A percentile compares a stretch with the other conserved stretches of the same genome.
Evolutionary conservation across 1,140 invertebrate species (phyloP).

Genomic region (Scaptomyza graminum): DNA sequence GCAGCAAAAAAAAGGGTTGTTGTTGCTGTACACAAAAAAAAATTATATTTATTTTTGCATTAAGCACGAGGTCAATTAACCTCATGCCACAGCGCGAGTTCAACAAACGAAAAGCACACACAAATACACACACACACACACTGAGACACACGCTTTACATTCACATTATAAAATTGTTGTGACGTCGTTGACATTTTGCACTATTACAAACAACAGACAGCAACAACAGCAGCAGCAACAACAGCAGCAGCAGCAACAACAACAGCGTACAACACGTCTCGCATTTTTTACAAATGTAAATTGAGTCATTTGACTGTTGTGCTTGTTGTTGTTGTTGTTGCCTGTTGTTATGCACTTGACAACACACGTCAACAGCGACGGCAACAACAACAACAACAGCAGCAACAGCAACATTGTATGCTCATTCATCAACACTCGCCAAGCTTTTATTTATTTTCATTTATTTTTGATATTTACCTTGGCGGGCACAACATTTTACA

Average conservation of each 20-base stretch:
- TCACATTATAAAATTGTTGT: slow-evolving; percentile 68
- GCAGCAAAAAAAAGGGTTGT: slow-evolving; percentile 42
- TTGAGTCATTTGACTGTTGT: slow-evolving; percentile 75
- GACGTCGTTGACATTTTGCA: slow-evolving; percentile 74
- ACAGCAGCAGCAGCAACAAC: slow-evolving; percentile 1
- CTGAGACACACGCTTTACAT: slow-evolving; percentile 48
- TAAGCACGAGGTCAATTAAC: slow-evolving; percentile 84
- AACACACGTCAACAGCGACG: slow-evolving; percentile 65
- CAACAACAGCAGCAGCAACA: slow-evolving; percentile 22
- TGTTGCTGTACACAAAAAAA: slow-evolving; percentile 55
- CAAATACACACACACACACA: slow-evolving; percentile 46
- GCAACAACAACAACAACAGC: slow-evolving; percentile 41
- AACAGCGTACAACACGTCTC: slow-evolving; percentile 53
- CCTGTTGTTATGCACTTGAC: slow-evolving; percentile 73
- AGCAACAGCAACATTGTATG: slow-evolving; percentile 39
- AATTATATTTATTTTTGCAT: slow-evolving; percentile 83
- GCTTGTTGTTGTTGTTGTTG: slow-evolving; percentile 31
- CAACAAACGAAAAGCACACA: slow-evolving; percentile 79
- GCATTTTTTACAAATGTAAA: slow-evolving; percentile 80
- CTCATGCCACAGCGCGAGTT: slow-evolving; percentile 75
- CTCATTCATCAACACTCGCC: slow-evolving; percentile 76
- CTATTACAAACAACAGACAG: slow-evolving; percentile 46
- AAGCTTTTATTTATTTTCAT: slow-evolving; percentile 8
- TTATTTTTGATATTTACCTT: slow-evolving; percentile 48
- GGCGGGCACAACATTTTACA: slow-evolving; percentile 43